A percentile compares a stretch with the other conserved stretches of the same genome.
phyloP scores from a whole-genome alignment of 2,797 vertebrate genomes.

The Danio choprae region DNA sequence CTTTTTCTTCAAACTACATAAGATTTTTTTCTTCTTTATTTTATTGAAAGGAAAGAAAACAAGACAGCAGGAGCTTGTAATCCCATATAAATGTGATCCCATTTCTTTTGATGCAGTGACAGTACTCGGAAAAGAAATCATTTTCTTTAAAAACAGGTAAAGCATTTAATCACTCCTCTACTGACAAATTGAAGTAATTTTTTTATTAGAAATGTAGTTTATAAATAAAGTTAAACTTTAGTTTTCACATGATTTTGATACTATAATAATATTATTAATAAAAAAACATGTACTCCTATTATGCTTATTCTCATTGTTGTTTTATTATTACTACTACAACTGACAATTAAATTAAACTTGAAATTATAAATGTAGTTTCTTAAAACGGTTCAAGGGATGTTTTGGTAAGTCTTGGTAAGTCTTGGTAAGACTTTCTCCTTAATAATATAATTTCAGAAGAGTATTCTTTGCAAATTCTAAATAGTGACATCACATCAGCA shows the following conservation, averaged over 20 bases:
- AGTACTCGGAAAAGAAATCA: constrained; percentile 63
- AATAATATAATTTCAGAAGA: too few species aligned
- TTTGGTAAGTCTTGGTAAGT: neutral
- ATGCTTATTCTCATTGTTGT: too few species aligned
- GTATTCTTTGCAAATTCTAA: too few species aligned
- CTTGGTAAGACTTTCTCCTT: too few species aligned
- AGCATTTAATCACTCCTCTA: neutral
- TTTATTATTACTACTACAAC: too few species aligned
- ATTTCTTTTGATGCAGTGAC: constrained; percentile 70
- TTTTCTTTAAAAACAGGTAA: constrained; percentile 75
- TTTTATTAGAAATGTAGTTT: too few species aligned
- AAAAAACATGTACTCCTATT: too few species aligned
- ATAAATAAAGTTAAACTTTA: too few species aligned
- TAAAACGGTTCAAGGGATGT: neutral
- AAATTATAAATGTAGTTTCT: neutral
- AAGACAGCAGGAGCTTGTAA: constrained; percentile 36
- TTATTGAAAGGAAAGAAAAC: constrained; percentile 63
- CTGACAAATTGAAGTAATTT: neutral
- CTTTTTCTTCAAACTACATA: neutral
- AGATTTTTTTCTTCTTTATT: neutral
- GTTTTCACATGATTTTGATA: too few species aligned
- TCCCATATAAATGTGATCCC: constrained; percentile 66
- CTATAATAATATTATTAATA: too few species aligned
- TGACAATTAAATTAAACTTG: too few species aligned
- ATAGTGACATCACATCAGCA: too few species aligned